Conservation (phyloP, 2,797 vertebrate species). For the Merluccius polli region DNA sequence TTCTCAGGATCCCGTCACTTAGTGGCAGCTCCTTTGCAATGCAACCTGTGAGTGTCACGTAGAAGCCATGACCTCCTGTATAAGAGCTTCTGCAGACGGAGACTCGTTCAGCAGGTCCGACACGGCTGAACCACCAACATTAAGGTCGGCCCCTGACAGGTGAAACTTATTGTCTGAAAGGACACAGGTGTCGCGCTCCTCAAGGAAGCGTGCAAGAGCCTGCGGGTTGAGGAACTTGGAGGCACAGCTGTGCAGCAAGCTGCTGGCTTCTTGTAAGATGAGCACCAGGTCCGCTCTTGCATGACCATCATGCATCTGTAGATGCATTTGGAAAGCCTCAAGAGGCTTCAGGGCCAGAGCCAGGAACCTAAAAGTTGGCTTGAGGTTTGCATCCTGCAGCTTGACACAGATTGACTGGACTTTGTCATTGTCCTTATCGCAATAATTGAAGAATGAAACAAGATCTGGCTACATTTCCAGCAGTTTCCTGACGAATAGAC, state of each 20-base stretch:
- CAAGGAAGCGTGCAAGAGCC: constrained; percentile 57
- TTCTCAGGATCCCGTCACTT: constrained; percentile 45
- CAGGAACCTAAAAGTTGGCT: constrained; percentile 66
- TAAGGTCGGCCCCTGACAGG: constrained; percentile 49
- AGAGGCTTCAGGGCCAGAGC: constrained; percentile 66
- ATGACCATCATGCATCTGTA: constrained; percentile 40
- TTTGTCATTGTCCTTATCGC: constrained; percentile 43
- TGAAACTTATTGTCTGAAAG: constrained; percentile 54
- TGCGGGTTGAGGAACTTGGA: constrained; percentile 63
- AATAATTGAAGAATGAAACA: constrained; percentile 54
- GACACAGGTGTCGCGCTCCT: constrained; percentile 50
- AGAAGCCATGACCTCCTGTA: constrained; percentile 61
- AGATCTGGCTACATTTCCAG: constrained; percentile 66
- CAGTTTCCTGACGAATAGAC: constrained; percentile 49
- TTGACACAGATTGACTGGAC: constrained; percentile 54
- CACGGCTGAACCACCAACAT: constrained; percentile 49
- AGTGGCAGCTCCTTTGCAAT: constrained; percentile 63
- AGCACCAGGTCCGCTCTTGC: constrained; percentile 45
- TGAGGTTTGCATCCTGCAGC: constrained; percentile 66
- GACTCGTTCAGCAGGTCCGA: constrained; percentile 57
- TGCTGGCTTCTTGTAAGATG: constrained; percentile 62
- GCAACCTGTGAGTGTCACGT: constrained; percentile 54
- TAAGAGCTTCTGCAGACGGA: constrained; percentile 26
- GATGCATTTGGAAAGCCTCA: constrained; percentile 50
- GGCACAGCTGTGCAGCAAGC: constrained; percentile 61